Conservation (phyloP, 2,888 invertebrate genomes). For the Pyrrhia umbra region DNA sequence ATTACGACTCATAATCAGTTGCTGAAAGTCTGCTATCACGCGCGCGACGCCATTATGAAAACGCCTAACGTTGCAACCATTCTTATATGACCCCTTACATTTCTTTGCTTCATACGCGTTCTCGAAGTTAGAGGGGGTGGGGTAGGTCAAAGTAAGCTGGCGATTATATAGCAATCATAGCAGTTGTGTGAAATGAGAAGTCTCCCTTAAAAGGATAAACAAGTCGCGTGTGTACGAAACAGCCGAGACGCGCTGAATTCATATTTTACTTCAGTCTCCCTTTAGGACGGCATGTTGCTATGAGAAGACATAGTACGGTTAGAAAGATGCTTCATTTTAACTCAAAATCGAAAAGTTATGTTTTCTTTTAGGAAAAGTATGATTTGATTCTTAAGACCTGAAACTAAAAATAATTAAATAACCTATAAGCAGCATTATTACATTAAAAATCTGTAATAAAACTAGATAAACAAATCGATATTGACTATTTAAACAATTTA, state of each 20-base stretch:
- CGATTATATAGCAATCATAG: constrained; percentile 87
- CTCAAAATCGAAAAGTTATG: not conserved
- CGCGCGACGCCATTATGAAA: constrained; percentile 75
- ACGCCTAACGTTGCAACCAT: constrained; percentile 76
- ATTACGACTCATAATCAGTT: constrained; percentile 79
- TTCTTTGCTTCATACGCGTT: constrained; percentile 53
- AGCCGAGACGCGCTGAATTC: constrained; percentile 86
- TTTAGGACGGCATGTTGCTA: constrained; percentile 71
- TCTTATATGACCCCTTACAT: constrained; percentile 66
- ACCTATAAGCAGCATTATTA: too few species aligned
- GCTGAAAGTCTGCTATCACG: constrained; percentile 82
- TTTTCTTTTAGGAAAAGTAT: too few species aligned
- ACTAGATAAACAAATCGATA: too few species aligned
- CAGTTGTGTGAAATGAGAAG: constrained; percentile 88
- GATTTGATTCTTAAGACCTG: too few species aligned
- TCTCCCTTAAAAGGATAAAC: constrained; percentile 89
- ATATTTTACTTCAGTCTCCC: constrained; percentile 85
- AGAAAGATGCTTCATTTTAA: constrained; percentile 66
- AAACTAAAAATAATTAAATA: too few species aligned
- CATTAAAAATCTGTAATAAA: too few species aligned
- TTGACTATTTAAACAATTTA: too few species aligned
- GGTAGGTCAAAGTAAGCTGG: constrained; percentile 72
- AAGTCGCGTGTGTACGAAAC: constrained; percentile 89
- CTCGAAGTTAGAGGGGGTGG: constrained; percentile 51
- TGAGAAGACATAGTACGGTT: constrained; percentile 63